Evolutionary conservation across 2,797 vertebrate genomes (phyloP), one percentile per base, ranked within the genome.

Genomic region (Phoebastria nigripes): DNA sequence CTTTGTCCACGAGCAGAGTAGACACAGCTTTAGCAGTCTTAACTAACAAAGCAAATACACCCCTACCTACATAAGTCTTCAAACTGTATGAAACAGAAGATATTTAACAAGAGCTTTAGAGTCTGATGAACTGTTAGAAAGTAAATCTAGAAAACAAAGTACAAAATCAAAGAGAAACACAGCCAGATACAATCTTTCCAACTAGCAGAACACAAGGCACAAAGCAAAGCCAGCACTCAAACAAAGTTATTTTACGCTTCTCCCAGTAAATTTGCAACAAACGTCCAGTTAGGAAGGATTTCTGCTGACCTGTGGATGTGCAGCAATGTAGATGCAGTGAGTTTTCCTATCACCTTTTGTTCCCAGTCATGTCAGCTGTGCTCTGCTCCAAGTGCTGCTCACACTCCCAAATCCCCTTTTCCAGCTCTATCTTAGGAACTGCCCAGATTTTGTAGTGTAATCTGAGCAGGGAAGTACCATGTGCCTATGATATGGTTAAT

Each of bases 361-460:
- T 88, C 96, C 94, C 94, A 95, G 94, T 91, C 95, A 93, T 96
- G 82, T 83, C 94, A 95, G 89, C 96, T 92, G 90, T 79, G 94
- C 94, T 95, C 89, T 76, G 92, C 91, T 96, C 94, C 93, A 56
- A 94, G 87, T 42, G 83, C 93, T 86, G 89, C 95, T 97, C 83
- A 12, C 89, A 39, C 95, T 97, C 93, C 95, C 95, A 73, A 93
- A 85, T 93, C 91, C 87, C 91, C 93, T 93, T 70, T 77, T 74
- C 95, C 90, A 97, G 90, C 85, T 76, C 91, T 95, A 51, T 94
- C 89, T 82, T 72, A 96, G 96, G 97, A 97, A 97, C 95, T 96
- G 97, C 96, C 97, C 94, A 96, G 96, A 97, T 97, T 97, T 95
- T 94, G 95, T 79, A 93, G 93, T 98, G 97, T 98, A 98, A 98